Base-by-base conservation (phyloP, 2,888 invertebrate species). In the Xestoiulus laeticollis region DNA sequence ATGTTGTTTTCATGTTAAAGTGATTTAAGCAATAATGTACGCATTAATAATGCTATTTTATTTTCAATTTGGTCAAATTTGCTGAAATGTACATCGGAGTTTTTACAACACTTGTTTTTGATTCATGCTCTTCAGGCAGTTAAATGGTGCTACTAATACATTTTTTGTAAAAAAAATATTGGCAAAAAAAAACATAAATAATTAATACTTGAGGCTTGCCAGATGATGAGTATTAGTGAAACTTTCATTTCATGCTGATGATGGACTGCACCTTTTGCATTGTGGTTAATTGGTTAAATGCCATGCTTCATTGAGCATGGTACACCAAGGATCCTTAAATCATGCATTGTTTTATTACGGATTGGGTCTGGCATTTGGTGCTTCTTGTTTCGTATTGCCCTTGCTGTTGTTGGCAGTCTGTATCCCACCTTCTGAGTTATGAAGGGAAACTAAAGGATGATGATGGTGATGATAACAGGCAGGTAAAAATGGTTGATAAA, bases 401-500 rank as follows among this genome's bases (percentile, higher is more conserved):
- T 78, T 78, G 78, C 30, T 30, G 78, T 78, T 78, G 30, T 78
- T 78, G 30, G 6, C 78, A 30, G 78, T 14, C 30, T 30, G 30
- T 30, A 78, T 16, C 14, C 78, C 78, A 78, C 78, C 16, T 10
- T 78, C 85, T 85, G 85, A n/a, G 3, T n/a, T 22, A 19, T 85
- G 85, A 5, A 85, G 38, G 10, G 85, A 38, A 38, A 85, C 85
- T 38, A 85, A 19, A 2, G 86, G 53, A 53, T 53, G 86, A 44
- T 82, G 87, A 30, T 83, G 83, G 84, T 83, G 78, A 16, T 30
- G 33, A n/a, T 38, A 78, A 19, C 43, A 78, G 32, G 87, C 44
- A 43, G 87, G 33, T 87, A 87, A 10, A 83, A 68, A 87, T 32
- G 83, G 43, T 26, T 87, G 87, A 26, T 87, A 87, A 43, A 87